These are phyloP conservation scores for Ceratotherium simum DNA, from an alignment of 2,113 vertebrate species.

Conservation along the genomic window DNA sequence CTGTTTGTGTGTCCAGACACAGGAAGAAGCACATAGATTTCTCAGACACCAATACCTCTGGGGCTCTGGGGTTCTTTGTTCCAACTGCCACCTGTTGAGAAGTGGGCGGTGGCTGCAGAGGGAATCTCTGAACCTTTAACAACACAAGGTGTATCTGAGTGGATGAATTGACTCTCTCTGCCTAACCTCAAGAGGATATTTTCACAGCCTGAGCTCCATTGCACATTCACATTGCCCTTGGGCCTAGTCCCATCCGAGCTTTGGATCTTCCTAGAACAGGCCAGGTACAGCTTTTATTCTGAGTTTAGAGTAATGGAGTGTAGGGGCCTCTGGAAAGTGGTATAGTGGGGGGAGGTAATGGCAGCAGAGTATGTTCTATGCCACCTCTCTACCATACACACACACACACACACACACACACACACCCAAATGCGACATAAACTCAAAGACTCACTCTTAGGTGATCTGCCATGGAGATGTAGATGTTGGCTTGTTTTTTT, in stretches of 20 bases:
- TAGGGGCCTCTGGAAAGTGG: neutral
- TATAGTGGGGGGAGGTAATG: neutral
- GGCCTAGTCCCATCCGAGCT: neutral
- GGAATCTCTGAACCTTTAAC: neutral
- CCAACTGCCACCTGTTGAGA: neutral
- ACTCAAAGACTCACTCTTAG: neutral
- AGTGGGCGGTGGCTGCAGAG: neutral
- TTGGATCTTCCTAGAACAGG: neutral
- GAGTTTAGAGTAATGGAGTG: neutral
- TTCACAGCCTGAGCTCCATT: neutral
- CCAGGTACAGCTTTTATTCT: neutral
- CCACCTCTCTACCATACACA: fast-evolving
- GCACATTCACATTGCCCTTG: neutral
- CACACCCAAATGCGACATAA: neutral
- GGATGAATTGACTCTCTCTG: neutral
- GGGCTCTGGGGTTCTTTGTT: neutral
- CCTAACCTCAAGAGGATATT: neutral
- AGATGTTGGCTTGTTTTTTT: neutral
- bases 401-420: neutral
- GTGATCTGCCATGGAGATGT: neutral
- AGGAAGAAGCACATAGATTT: neutral
- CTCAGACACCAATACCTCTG: neutral
- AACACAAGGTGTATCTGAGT: neutral
- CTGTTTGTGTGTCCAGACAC: neutral
- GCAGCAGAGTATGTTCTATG: neutral